Evolutionary conservation across 2,113 vertebrate species (phyloP), one percentile per base, ranked within the genome.

Genomic region (Rhegmatorhina hoffmannsi): DNA sequence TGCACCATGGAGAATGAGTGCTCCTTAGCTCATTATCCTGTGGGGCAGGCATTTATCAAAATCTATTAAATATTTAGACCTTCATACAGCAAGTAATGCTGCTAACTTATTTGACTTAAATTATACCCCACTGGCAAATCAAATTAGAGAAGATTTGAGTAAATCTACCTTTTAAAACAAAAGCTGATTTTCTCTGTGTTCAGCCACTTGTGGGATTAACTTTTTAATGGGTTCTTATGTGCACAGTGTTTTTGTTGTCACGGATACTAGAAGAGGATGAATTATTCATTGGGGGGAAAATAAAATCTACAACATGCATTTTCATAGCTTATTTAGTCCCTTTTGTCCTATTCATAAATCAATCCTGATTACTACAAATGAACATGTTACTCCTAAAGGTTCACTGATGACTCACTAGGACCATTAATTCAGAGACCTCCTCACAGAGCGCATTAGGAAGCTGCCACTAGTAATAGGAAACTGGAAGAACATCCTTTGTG

Each of bases 141-240:
- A 96, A 95, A 97, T 96, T 95, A 97, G 68, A 82, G 75, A 77
- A 88, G 94, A 95, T 95, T 96, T 92, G 86, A 92, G 78, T 75
- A 96, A 96, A 97, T 90, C 95, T 94, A 92, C 92, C 91, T 97
- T 95, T 95, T 95, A 96, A 96, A 95, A 94, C 63, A 96, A 96
- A 96, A 92, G 92, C 77, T 53, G 92, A 79, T 95, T 95, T 97
- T 76, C 77, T 92, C 70, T 0, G 5, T 74, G 92, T 91, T 96
- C 95, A 96, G 92, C 90, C 81, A 91, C 96, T 97, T 97, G 94
- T 64, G 80, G 93, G 94, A 97, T 97, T 97, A 97, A 97, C 81
- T 91, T 97, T 89, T 91, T 72, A 96, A 96, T 97, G 81, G 94
- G 47, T 96, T 97, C 73, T 91, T 97, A 93, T 55, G 31, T 40